A percentile compares a stretch with the other conserved stretches of the same genome.
Evolutionary conservation across 1,140 invertebrate genomes (phyloP).

Genomic region (Eufriesea mexicana): DNA sequence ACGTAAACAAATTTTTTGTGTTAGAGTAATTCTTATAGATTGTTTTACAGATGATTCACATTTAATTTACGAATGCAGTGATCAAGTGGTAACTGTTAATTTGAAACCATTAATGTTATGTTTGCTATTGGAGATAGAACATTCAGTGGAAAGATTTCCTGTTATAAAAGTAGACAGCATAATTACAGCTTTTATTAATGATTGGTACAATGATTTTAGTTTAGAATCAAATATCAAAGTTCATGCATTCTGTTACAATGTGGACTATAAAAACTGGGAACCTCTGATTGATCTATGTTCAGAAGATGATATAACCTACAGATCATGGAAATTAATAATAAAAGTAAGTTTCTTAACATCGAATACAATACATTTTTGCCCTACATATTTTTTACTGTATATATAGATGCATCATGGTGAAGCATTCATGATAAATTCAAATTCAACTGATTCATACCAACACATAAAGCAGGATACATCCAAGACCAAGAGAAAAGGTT

Average conservation of each 20-base stretch:
- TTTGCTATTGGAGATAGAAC: constrained; percentile 75
- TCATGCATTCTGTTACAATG: constrained; percentile 90
- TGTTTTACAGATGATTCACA: constrained; percentile 35
- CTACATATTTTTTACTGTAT: not conserved
- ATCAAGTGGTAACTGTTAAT: constrained; percentile 68
- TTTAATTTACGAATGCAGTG: constrained; percentile 27
- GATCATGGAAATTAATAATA: constrained; percentile 89
- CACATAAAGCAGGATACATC: constrained; percentile 59
- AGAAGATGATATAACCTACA: constrained; percentile 86
- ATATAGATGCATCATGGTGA: constrained; percentile 83
- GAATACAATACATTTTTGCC: not conserved
- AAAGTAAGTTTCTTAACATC: constrained; percentile 80
- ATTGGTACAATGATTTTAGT: constrained; percentile 75
- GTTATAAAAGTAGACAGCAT: constrained; percentile 72
- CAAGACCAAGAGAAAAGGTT: constrained; percentile 67
- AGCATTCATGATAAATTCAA: constrained; percentile 85
- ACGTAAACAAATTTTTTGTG: not conserved
- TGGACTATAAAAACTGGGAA: constrained; percentile 89
- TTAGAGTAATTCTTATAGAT: not conserved
- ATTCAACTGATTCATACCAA: constrained; percentile 68
- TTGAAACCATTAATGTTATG: constrained; percentile 73
- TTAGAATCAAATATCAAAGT: constrained; percentile 82
- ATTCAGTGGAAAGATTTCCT: constrained; percentile 75
- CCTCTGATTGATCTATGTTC: constrained; percentile 90
- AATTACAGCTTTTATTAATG: constrained; percentile 67